Conservation (phyloP, 30 jellyfish, hydroid and myxozoan species). For the Aurelia coerulea region DNA sequence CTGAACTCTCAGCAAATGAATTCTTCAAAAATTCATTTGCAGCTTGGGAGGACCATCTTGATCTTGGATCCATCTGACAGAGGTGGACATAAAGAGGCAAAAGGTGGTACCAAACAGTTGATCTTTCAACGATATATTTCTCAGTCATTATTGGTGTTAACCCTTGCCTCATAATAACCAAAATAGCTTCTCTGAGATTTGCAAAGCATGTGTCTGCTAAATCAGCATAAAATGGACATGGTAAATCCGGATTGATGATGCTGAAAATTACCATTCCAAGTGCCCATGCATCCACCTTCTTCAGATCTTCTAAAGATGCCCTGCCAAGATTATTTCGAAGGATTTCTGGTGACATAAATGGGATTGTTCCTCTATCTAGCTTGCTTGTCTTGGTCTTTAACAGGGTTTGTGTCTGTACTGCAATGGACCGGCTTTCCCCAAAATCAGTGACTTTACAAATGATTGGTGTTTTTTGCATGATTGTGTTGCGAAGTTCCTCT, state of each 20-base stretch:
- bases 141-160: constrained; percentile 5
- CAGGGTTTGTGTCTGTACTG: constrained; percentile 8
- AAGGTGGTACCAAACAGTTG: constrained; percentile 18
- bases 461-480: constrained; percentile 11
- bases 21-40: not conserved
- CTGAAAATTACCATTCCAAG: constrained; percentile 4
- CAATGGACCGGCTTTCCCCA: constrained; percentile 41
- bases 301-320: constrained; percentile 21
- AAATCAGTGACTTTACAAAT: constrained; percentile 24
- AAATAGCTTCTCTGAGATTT: not conserved
- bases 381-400: not conserved
- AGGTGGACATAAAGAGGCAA: constrained; percentile 6
- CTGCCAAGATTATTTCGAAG: not conserved
- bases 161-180: not conserved
- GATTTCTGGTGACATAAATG: constrained; percentile 38
- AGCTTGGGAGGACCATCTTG: not conserved
- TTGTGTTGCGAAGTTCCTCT: constrained; percentile 2
- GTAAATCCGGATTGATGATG: constrained; percentile 5
- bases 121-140: not conserved
- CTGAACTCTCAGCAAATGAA: not conserved
- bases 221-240: constrained; percentile 21
- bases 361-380: constrained; percentile 18
- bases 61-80: not conserved
- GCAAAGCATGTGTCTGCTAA: not conserved
- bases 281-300: constrained; percentile 20